Base-by-base conservation (phyloP, 2,797 vertebrate genomes). In the Ctenochaetus hawaiiensis region DNA sequence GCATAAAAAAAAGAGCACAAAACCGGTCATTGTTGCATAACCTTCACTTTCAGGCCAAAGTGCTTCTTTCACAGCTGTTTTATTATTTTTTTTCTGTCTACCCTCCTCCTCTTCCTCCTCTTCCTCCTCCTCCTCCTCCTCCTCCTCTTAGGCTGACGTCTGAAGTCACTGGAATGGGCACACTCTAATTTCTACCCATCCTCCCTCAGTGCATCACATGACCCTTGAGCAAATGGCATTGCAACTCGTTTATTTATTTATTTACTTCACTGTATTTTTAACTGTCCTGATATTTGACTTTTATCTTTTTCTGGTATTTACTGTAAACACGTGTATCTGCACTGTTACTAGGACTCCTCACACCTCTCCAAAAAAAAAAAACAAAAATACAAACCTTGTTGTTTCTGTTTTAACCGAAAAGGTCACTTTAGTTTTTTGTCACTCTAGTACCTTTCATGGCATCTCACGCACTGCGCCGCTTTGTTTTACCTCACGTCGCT, bases 81-180 rank as follows among this genome's bases (percentile, higher is more conserved):
- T 90, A 81, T 30, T 30, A 2, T 8, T 10, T 89, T 91, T 92
- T 93, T 68, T 92, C 79, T 93, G 84, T 93, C 84, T 90, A 53
- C 69, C 80, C 80, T 85, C 84, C 41, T 72, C 52, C 87, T 70
- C 80, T 67, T 85, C 72, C 77, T 44, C 7, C 39, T 45, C 20
- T 8, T 22, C 13, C 37, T n/a, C 30, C 18, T 20, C 20, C 23
- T 17, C 60, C 80, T 88, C 93, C 73, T 59, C 76, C 91, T 83
- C 84, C 78, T 87, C 93, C 85, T 96, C 90, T 89, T 95, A 98
- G 97, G 97, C 96, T 99, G 96, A 99, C 97, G 85, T 98, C 98
- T 91, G 98, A 99, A 96, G 97, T 99, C 96, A 98, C 98, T 93
- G 97, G 97, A 96, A 98, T 99, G 97, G 98, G 96, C 80, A 93